phyloP scores from a whole-genome alignment of 2,113 vertebrate genomes.

The Nesoenas mayeri region DNA sequence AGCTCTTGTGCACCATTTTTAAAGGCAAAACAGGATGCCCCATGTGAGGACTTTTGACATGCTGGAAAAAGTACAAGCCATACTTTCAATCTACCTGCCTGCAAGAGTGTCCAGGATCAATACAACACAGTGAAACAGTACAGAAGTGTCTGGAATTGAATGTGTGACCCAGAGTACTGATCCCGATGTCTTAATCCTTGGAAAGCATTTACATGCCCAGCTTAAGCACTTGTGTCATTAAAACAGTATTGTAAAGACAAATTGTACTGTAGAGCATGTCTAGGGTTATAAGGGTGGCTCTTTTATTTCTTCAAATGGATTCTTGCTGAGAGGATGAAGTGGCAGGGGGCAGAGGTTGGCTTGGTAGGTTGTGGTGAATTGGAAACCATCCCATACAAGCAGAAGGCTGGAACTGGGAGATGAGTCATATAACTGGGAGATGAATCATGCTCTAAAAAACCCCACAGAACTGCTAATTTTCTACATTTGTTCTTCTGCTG shows the following conservation, averaged over 20 bases:
- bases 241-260: not conserved
- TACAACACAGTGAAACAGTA: constrained; percentile 74
- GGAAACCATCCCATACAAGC: not conserved
- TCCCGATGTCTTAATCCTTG: not conserved
- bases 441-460: not conserved
- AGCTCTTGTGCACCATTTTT: not conserved
- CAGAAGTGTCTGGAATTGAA: not conserved
- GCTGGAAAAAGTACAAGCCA: constrained; percentile 70
- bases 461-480: not conserved
- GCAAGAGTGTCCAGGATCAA: constrained; percentile 83
- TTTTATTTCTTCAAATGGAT: not conserved
- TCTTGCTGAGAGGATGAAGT: not conserved
- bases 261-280: not conserved
- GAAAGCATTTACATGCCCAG: not conserved
- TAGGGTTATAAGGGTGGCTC: not conserved
- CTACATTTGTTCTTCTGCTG: not conserved
- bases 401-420: not conserved
- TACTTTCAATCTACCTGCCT: constrained; percentile 68
- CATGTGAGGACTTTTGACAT: constrained; percentile 8
- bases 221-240: not conserved
- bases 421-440: not conserved
- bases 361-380: not conserved
- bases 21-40: not conserved
- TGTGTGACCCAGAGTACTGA: not conserved
- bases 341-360: not conserved